Evolutionary conservation across 2,797 vertebrate genomes (phyloP).

Genomic region (Meda fulgida): DNA sequence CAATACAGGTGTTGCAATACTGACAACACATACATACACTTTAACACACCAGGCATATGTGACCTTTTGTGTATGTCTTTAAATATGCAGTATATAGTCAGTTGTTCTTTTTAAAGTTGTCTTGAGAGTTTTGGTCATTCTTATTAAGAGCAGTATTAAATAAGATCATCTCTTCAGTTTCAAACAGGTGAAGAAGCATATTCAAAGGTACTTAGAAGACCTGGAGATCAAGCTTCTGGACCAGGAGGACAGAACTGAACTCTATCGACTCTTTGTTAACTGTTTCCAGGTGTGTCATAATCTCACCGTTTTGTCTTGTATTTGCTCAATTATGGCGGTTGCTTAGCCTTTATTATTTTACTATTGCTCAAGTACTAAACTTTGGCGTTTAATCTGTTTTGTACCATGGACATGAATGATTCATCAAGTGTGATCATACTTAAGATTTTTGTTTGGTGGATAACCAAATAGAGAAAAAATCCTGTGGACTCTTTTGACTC

Average conservation of each 20-base stretch:
- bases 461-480: neutral
- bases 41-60: neutral
- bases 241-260: constrained; percentile 71
- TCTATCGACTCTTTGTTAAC: constrained; percentile 79
- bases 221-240: constrained; percentile 72
- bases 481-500: neutral
- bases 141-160: neutral
- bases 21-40: neutral
- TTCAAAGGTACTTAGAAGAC: constrained; percentile 72
- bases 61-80: neutral
- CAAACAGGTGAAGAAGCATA: constrained; percentile 74
- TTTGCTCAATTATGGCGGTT: neutral
- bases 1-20: constrained; percentile 72
- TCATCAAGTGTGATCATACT: neutral
- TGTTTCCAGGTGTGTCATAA: constrained; percentile 75
- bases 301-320: neutral
- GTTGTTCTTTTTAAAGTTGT: neutral
- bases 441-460: neutral
- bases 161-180: constrained; percentile 65
- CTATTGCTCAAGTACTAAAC: neutral
- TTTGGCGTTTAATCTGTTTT: neutral
- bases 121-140: neutral
- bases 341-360: neutral
- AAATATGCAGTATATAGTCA: neutral
- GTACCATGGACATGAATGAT: neutral